Percentiles rank a stretch among this genome's conserved stretches.
Conservation (phyloP, 2,113 vertebrate species). For the Crotalus viridis region DNA sequence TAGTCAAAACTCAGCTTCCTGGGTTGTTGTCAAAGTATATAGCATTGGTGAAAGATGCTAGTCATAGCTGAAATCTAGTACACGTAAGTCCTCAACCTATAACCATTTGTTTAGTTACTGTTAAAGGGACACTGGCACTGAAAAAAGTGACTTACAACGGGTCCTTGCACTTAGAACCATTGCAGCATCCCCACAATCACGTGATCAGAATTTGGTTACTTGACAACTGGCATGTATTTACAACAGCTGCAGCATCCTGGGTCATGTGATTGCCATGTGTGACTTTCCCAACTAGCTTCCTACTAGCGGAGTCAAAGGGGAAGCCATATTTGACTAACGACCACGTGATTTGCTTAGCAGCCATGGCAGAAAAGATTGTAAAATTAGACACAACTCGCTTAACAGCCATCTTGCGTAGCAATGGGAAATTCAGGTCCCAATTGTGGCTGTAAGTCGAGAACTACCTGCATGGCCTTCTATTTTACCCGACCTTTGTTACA, state of each 20-base stretch:
- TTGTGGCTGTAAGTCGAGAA: not conserved
- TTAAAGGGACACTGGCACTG: too few species aligned
- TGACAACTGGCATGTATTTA: not conserved
- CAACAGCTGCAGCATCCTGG: not conserved
- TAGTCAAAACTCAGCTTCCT: not conserved
- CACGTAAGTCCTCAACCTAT: too few species aligned
- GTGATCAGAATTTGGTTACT: not conserved
- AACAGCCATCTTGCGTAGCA: not conserved
- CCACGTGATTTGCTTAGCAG: not conserved
- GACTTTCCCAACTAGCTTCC: not conserved
- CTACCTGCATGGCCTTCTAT: not conserved
- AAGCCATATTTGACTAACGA: not conserved
- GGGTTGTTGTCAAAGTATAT: not conserved
- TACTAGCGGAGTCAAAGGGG: not conserved
- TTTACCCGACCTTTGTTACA: too few species aligned
- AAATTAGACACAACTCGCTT: not conserved
- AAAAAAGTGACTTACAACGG: too few species aligned
- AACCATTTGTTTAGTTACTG: too few species aligned
- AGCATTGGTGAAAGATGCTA: too few species aligned
- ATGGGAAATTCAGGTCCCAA: not conserved
- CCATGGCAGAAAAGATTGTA: not conserved
- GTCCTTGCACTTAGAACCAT: too few species aligned
- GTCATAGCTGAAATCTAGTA: too few species aligned
- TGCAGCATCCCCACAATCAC: too few species aligned
- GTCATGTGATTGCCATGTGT: not conserved